Conservation (phyloP, 1,140 invertebrate species). For the Drosophila elegans region DNA sequence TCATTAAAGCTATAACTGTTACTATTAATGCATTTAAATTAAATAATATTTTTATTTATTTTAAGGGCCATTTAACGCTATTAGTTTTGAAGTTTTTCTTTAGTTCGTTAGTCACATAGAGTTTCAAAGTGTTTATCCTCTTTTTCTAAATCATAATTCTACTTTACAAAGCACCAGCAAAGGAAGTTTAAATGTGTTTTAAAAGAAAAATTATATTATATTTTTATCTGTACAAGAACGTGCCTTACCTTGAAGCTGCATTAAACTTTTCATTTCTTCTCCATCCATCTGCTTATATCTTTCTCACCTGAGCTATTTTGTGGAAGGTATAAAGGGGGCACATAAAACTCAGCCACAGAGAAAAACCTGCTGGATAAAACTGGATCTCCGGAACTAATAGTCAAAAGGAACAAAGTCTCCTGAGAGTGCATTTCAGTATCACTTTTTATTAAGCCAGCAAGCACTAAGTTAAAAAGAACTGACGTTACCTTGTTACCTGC, state of each 20-base stretch:
- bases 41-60: no score
- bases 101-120: no score
- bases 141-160: no score
- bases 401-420: neutral
- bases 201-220: no score
- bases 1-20: no score
- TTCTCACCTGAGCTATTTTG: conserved; percentile 9
- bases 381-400: conserved; percentile 8
- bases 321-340: neutral
- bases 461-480: neutral
- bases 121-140: no score
- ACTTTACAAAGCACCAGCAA: no score
- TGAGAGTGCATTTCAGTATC: conserved; percentile 13
- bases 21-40: no score
- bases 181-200: no score
- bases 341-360: conserved; percentile 10
- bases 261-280: conserved; percentile 4
- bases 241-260: neutral
- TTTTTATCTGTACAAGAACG: neutral
- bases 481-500: neutral
- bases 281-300: conserved; percentile 1
- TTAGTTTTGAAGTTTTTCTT: no score
- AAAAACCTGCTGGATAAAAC: neutral
- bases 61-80: no score
- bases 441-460: neutral